A percentile compares a stretch with the other conserved stretches of the same genome.
Conservation (phyloP, 2,888 invertebrate species). For the Epistrophe eligans region DNA sequence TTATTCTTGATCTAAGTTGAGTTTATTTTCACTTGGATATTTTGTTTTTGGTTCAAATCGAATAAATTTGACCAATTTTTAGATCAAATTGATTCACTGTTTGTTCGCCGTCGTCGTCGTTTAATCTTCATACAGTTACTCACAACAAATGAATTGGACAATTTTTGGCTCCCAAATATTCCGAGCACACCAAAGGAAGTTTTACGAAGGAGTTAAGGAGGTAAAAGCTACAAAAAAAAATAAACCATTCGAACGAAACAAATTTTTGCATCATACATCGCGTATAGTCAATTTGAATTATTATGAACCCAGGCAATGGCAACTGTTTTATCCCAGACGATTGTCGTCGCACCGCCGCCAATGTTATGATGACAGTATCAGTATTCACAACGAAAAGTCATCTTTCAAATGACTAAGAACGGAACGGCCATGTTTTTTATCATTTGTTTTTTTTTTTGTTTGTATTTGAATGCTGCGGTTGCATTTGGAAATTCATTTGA, state of each 20-base stretch:
- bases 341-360: neutral
- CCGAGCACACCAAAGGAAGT: neutral
- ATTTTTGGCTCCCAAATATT: conserved; percentile 9
- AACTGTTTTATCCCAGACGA: conserved; percentile 28
- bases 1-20: too few species aligned
- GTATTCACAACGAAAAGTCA: conserved; percentile 19
- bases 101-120: neutral
- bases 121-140: neutral
- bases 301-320: conserved; percentile 46
- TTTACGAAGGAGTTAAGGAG: neutral
- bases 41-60: too few species aligned
- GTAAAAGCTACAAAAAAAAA: neutral
- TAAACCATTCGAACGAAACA: neutral
- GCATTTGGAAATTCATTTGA: conserved; percentile 22
- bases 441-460: neutral
- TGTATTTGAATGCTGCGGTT: neutral
- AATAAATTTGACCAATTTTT: neutral
- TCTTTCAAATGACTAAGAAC: conserved; percentile 42
- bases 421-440: neutral
- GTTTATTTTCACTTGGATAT: too few species aligned
- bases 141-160: conserved; percentile 14
- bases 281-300: conserved; percentile 45
- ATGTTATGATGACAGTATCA: conserved; percentile 25
- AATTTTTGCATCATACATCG: conserved; percentile 21
- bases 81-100: neutral